Evolutionary conservation across 2,888 invertebrate genomes (phyloP).

Genomic region (Timema podura): DNA sequence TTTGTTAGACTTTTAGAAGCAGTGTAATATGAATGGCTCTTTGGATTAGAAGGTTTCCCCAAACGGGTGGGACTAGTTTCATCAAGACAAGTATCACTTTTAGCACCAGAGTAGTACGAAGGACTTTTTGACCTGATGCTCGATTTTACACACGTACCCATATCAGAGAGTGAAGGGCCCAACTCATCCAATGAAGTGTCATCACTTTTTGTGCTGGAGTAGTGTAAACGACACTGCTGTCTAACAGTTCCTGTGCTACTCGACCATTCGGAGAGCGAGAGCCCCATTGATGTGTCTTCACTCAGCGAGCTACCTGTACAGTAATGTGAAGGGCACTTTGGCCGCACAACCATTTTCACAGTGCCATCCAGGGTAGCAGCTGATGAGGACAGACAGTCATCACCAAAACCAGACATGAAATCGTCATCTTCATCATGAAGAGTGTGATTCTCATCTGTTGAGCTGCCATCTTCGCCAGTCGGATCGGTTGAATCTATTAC

Average conservation of each 20-base stretch:
- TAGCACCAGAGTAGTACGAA: slow-evolving; percentile 28
- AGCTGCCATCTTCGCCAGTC: slow-evolving; percentile 55
- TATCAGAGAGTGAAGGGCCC: slow-evolving; percentile 77
- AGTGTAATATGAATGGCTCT: slow-evolving; percentile 17
- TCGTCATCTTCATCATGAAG: slow-evolving; percentile 55
- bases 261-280: slow-evolving; percentile 85
- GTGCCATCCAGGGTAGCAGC: slow-evolving; percentile 79
- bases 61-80: slow-evolving; percentile 25
- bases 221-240: slow-evolving; percentile 53
- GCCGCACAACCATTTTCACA: slow-evolving; percentile 72
- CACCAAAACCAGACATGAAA: slow-evolving; percentile 44
- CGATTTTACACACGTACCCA: slow-evolving; percentile 64
- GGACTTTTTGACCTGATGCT: slow-evolving; percentile 22
- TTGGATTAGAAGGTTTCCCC: slow-evolving; percentile 19
- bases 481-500: slow-evolving; percentile 65
- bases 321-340: slow-evolving; percentile 46
- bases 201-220: slow-evolving; percentile 62
- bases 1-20: slow-evolving; percentile 29
- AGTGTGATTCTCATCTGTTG: slow-evolving; percentile 63
- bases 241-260: slow-evolving; percentile 81
- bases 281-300: slow-evolving; percentile 79
- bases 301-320: slow-evolving; percentile 66
- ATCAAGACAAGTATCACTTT: slow-evolving; percentile 30
- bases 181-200: slow-evolving; percentile 69
- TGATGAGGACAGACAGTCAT: slow-evolving; percentile 43